These are phyloP conservation scores for Aurelia coerulea DNA, from an alignment of 30 jellyfish, hydroid and myxozoan species.

Conservation along the genomic window DNA sequence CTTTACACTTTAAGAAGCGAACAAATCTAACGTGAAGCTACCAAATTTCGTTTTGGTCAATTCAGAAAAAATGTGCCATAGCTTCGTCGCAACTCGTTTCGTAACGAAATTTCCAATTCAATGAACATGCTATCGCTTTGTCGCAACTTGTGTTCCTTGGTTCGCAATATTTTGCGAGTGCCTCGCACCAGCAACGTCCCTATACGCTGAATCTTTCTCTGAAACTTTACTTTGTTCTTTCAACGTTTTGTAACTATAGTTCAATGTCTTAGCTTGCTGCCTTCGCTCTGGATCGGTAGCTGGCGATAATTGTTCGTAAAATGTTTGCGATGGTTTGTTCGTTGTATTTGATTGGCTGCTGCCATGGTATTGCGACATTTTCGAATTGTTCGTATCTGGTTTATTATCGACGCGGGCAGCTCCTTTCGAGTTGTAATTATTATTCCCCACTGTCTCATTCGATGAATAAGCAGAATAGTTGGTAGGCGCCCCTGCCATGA, in stretches of 20 bases:
- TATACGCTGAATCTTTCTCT: conserved; percentile 58
- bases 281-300: conserved; percentile 60
- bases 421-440: conserved; percentile 19
- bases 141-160: conserved; percentile 53
- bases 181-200: conserved; percentile 50
- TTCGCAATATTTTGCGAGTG: conserved; percentile 49
- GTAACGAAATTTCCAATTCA: not conserved
- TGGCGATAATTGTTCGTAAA: conserved; percentile 72
- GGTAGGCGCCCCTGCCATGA: conserved; percentile 61
- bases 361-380: conserved; percentile 17
- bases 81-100: no score
- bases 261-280: conserved; percentile 30
- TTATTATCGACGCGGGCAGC: not conserved
- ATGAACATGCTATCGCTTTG: conserved; percentile 60
- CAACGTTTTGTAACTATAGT: conserved; percentile 24
- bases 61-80: no score
- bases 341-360: conserved; percentile 17
- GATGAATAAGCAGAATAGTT: conserved; percentile 30
- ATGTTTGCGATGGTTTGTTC: conserved; percentile 16
- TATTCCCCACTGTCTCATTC: conserved; percentile 45
- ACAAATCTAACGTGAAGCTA: conserved; percentile 51
- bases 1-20: conserved; percentile 57
- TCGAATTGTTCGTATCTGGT: conserved; percentile 28
- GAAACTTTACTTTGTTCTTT: conserved; percentile 42
- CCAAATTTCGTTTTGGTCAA: conserved; percentile 6